Conservation (phyloP, 2,888 invertebrate genomes). For the Poecilobothrus nobilitatus region DNA sequence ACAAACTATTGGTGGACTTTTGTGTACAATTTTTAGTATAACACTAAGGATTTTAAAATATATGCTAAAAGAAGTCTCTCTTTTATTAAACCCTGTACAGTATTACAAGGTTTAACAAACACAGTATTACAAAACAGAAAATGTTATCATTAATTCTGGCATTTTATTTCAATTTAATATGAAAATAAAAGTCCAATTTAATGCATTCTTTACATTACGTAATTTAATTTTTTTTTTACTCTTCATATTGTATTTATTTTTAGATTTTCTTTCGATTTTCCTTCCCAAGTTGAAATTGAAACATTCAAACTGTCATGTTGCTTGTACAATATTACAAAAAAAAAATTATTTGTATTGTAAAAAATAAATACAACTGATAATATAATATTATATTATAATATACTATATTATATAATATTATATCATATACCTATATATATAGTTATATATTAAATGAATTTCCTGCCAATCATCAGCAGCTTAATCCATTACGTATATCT, state of each 20-base stretch:
- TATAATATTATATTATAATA: no score
- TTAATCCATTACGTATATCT: background rate
- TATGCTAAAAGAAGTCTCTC: no score
- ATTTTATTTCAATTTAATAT: background rate
- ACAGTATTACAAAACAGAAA: no score
- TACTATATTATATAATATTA: no score
- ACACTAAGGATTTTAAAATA: no score
- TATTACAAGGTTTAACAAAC: no score
- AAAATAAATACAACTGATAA: background rate
- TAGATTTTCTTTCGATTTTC: background rate
- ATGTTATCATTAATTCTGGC: background rate
- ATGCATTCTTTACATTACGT: background rate
- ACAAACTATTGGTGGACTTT: no score
- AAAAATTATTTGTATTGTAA: no score
- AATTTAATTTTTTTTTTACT: background rate
- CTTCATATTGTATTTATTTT: background rate
- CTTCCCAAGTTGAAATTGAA: background rate
- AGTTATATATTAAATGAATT: background rate
- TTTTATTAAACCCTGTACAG: no score
- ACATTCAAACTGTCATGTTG: conserved; percentile 1
- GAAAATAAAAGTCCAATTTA: background rate
- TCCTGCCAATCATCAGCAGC: background rate
- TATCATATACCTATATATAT: no score
- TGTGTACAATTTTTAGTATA: no score
- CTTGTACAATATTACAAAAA: no score